Percentiles rank a stretch among this genome's conserved stretches.
These are phyloP conservation scores for Toxostoma redivivum DNA, from an alignment of 2,113 vertebrate genomes.

Conservation along the genomic window DNA sequence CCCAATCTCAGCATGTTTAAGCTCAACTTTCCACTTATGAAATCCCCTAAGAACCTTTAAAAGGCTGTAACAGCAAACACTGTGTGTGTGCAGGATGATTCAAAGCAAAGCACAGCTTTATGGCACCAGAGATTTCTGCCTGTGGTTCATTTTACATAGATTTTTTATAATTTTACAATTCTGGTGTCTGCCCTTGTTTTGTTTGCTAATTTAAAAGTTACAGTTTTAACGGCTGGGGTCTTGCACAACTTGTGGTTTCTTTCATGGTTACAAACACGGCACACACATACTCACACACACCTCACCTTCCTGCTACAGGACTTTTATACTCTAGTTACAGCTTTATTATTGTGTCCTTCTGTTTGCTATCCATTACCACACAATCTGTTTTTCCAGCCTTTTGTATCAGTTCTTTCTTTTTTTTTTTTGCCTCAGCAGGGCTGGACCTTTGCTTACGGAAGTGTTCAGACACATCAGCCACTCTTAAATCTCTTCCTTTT, in stretches of 20 bases:
- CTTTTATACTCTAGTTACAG: no score
- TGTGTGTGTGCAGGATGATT: not conserved
- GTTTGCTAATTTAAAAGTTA: not conserved
- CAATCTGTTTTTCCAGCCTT: not conserved
- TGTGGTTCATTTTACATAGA: not conserved
- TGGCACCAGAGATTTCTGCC: not conserved
- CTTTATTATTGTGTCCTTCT: not conserved
- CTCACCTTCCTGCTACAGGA: no score
- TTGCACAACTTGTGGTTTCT: no score
- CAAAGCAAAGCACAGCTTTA: not conserved
- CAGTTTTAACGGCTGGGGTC: not conserved
- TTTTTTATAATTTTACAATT: accelerated
- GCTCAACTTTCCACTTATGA: not conserved
- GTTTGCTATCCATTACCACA: not conserved
- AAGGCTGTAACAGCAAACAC: not conserved
- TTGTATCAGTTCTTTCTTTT: not conserved
- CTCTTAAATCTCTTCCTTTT: accelerated
- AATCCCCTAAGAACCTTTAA: not conserved
- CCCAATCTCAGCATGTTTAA: not conserved
- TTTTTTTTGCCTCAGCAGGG: no score
- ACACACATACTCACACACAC: not conserved
- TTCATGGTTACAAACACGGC: not conserved
- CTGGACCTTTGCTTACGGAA: not conserved
- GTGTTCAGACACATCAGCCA: accelerated
- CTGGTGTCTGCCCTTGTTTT: accelerated